Evolutionary conservation across 2,113 vertebrate genomes (phyloP).

Genomic region (Callocephalon fimbriatum): DNA sequence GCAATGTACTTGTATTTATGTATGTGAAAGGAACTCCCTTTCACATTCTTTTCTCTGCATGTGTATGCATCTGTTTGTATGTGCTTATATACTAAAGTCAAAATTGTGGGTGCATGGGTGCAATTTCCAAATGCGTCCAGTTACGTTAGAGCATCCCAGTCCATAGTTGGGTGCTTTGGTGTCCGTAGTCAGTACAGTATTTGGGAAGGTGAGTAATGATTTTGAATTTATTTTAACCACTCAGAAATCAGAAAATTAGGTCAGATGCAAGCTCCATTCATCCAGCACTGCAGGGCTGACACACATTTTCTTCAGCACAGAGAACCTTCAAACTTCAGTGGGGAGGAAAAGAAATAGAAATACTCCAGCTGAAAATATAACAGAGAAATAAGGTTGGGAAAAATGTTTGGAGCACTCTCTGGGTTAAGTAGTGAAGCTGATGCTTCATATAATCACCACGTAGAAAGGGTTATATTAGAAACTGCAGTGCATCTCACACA

Average conservation of each 20-base stretch:
- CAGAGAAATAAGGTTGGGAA: background rate
- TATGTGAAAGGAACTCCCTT: background rate
- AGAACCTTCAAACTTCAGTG: background rate
- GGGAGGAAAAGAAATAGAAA: background rate
- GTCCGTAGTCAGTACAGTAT: background rate
- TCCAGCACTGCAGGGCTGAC: background rate
- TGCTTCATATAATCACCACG: background rate
- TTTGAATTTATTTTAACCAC: background rate
- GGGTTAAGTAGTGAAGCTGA: background rate
- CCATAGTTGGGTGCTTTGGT: background rate
- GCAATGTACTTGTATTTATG: background rate
- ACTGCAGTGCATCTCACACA: background rate
- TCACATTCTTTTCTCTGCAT: fast-evolving
- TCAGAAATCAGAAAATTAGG: background rate
- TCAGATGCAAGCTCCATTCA: slow-evolving; percentile 3
- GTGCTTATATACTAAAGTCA: background rate
- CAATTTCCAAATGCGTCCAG: background rate
- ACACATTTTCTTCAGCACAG: background rate
- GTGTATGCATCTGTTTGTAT: fast-evolving
- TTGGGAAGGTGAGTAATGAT: background rate
- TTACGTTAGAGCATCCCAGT: background rate
- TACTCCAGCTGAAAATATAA: background rate
- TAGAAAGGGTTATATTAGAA: background rate
- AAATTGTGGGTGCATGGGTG: background rate
- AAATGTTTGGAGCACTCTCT: background rate